Conservation (phyloP, 2,797 vertebrate genomes). For the Notolepis coatsorum region DNA sequence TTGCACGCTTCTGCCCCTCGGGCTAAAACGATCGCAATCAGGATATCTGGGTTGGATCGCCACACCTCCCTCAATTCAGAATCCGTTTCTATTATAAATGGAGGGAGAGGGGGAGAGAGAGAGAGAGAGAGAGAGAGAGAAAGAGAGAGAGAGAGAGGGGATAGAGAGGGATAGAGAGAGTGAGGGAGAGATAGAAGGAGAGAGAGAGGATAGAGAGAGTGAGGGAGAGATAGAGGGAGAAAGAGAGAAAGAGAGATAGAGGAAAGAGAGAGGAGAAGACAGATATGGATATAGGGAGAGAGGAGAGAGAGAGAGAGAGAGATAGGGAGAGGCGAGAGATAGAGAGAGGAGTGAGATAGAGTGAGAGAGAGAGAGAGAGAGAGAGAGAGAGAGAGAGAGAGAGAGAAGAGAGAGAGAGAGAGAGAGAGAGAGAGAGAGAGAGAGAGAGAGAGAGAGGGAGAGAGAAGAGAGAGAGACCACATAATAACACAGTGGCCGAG, state of each 20-base stretch:
- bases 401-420: no score
- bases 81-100: constrained; percentile 65
- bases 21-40: constrained; percentile 54
- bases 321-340: constrained; percentile 42
- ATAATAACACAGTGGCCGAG: constrained; percentile 70
- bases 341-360: no score
- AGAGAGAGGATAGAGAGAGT: constrained; percentile 45
- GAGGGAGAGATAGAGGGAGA: constrained; percentile 6
- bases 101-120: constrained; percentile 27
- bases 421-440: no score
- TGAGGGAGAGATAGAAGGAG: constrained; percentile 51
- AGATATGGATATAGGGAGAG: no score
- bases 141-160: no score
- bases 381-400: not conserved
- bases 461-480: constrained; percentile 55
- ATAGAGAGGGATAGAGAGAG: no score
- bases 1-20: constrained; percentile 40
- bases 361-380: constrained; percentile 24
- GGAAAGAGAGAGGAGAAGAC: no score
- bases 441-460: constrained; percentile 56
- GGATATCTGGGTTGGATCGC: constrained; percentile 61
- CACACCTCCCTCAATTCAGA: constrained; percentile 71
- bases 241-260: no score
- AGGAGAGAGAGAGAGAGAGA: constrained; percentile 49
- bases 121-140: not conserved